phyloP scores from a whole-genome alignment of 2,113 vertebrate genomes.

The Electrona antarctica region DNA sequence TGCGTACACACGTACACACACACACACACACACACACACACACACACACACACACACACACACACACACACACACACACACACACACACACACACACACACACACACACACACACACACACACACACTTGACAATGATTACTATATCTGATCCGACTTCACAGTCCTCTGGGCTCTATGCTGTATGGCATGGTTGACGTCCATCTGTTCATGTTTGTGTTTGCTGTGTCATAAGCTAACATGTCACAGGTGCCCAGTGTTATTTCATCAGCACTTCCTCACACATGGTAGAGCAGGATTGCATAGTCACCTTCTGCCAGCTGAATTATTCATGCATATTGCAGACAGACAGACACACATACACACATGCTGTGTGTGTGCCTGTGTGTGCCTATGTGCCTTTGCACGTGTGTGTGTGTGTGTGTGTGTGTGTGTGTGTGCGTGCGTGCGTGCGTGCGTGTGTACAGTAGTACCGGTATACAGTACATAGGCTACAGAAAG shows the following conservation, averaged over 20 bases:
- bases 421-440: too few relatives aligned
- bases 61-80: too few relatives aligned
- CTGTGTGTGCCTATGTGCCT: too few relatives aligned
- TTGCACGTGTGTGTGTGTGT: too few relatives aligned
- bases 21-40: background rate
- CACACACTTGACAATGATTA: background rate
- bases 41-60: background rate
- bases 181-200: slow-evolving; percentile 8
- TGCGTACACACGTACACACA: background rate
- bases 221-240: slow-evolving; percentile 39
- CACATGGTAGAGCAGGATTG: background rate
- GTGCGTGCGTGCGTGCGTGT: too few relatives aligned
- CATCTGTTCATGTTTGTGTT: slow-evolving; percentile 31
- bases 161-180: slow-evolving; percentile 19
- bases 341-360: too few relatives aligned
- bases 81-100: too few relatives aligned
- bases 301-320: background rate
- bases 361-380: too few relatives aligned
- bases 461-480: too few relatives aligned
- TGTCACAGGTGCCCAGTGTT: slow-evolving; percentile 52
- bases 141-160: slow-evolving; percentile 50
- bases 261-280: slow-evolving; percentile 37
- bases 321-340: too few relatives aligned
- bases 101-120: background rate
- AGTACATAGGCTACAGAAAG: too few relatives aligned